Evolutionary conservation across 2,113 vertebrate genomes (phyloP).

Genomic region (Megalops atlanticus): DNA sequence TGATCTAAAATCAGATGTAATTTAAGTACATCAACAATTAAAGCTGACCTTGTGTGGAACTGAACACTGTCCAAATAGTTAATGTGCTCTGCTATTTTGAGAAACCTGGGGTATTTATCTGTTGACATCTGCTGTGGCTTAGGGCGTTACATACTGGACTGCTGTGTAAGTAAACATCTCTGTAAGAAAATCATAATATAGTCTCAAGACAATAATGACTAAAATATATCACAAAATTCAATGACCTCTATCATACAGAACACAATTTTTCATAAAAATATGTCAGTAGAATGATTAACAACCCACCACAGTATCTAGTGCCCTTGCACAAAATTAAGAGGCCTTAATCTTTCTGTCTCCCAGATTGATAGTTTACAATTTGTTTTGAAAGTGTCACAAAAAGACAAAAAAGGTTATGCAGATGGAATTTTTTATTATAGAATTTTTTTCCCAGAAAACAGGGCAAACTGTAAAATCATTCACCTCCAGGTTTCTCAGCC

Average conservation of each 20-base stretch:
- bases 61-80: slow-evolving; percentile 78
- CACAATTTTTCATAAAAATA: slow-evolving; percentile 31
- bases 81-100: slow-evolving; percentile 73
- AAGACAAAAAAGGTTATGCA: no score
- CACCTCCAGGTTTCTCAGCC: no score
- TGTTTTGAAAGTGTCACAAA: no score
- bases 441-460: no score
- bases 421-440: no score
- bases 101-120: slow-evolving; percentile 62
- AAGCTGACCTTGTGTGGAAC: slow-evolving; percentile 75
- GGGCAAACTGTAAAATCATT: no score
- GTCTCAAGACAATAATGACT: slow-evolving; percentile 15
- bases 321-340: slow-evolving; percentile 23
- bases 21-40: slow-evolving; percentile 65
- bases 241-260: slow-evolving; percentile 25
- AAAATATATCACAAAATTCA: slow-evolving; percentile 14
- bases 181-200: slow-evolving; percentile 44
- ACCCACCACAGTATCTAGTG: slow-evolving; percentile 6
- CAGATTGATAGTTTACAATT: not conserved
- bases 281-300: slow-evolving; percentile 19
- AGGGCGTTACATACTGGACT: slow-evolving; percentile 62
- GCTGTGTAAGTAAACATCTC: slow-evolving; percentile 51
- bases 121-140: slow-evolving; percentile 69
- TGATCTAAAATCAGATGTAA: slow-evolving; percentile 63
- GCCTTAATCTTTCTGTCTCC: not conserved